phyloP scores from a whole-genome alignment of 2,113 vertebrate genomes.

The Psophia crepitans region DNA sequence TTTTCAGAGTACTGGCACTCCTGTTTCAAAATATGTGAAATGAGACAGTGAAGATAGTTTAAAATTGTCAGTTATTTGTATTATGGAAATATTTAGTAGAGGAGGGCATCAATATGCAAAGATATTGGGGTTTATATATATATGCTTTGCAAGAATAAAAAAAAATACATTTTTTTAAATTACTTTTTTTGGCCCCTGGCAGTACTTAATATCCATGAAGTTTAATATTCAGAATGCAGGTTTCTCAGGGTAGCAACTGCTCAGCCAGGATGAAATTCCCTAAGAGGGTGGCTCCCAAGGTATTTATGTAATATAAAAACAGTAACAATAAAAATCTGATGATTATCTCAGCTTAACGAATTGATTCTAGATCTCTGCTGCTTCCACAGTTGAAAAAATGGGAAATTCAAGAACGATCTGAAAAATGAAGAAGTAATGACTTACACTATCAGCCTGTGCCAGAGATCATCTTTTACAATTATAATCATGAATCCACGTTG shows the following conservation, averaged over 20 bases:
- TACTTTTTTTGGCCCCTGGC: neutral
- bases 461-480: neutral
- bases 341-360: constrained; percentile 11
- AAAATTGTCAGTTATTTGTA: neutral
- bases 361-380: neutral
- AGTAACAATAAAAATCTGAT: neutral
- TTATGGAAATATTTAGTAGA: neutral
- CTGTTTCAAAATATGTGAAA: neutral
- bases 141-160: neutral
- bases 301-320: neutral
- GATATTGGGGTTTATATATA: neutral
- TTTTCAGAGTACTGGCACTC: neutral
- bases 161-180: neutral
- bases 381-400: neutral
- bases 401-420: neutral
- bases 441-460: neutral
- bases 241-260: constrained; percentile 13
- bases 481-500: neutral
- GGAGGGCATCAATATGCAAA: neutral
- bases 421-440: neutral
- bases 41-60: neutral
- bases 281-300: neutral
- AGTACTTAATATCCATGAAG: neutral
- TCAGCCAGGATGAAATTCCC: constrained; percentile 12
- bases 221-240: neutral